These are phyloP conservation scores for Aurelia aurita DNA, from an alignment of 30 jellyfish, hydroid and myxozoan species.

Conservation along the genomic window DNA sequence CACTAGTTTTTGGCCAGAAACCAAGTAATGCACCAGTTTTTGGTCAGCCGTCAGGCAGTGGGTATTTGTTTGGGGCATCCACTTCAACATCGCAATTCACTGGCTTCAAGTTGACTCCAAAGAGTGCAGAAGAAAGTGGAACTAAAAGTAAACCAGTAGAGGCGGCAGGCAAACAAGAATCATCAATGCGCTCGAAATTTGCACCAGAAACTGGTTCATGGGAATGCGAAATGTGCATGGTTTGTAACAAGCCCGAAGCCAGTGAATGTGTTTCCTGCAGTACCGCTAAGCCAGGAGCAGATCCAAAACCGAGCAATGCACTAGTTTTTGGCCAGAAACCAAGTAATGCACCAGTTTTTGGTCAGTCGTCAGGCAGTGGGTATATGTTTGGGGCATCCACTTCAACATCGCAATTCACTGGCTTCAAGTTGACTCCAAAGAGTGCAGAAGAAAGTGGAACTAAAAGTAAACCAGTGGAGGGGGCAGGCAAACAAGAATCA, in stretches of 20 bases:
- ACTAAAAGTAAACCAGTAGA: neutral
- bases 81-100: conserved; percentile 75
- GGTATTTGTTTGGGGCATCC: conserved; percentile 28
- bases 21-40: no score
- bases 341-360: no score
- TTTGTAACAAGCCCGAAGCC: conserved; percentile 34
- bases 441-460: no score
- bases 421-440: no score
- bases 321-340: no score
- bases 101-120: conserved; percentile 43
- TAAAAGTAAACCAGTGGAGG: no score
- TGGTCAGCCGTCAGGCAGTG: neutral
- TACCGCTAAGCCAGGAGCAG: conserved; percentile 27
- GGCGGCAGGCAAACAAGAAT: neutral
- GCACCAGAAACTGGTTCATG: conserved; percentile 38
- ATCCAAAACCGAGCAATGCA: neutral
- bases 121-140: neutral
- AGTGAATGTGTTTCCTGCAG: conserved; percentile 73
- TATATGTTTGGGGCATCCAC: no score
- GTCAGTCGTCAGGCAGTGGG: no score
- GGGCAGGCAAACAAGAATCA: no score
- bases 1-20: neutral
- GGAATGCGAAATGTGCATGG: conserved; percentile 83
- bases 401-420: no score
- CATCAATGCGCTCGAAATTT: conserved; percentile 5